phyloP scores from a whole-genome alignment of 2,888 invertebrate genomes.

The Mesopsocus fuscifrons region DNA sequence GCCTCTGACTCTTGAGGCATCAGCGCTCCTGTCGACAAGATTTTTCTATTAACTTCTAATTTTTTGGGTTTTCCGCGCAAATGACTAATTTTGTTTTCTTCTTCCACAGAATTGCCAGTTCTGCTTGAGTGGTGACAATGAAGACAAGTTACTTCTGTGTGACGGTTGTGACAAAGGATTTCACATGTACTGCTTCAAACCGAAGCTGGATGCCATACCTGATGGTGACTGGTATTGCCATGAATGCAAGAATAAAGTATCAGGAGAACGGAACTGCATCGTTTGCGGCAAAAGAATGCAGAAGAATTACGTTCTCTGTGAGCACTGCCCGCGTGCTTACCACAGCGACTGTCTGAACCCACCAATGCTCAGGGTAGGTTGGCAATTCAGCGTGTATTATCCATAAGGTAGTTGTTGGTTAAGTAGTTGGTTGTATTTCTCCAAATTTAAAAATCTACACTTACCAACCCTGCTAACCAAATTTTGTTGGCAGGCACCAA shows the following conservation, averaged over 20 bases:
- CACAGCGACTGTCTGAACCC: slow-evolving; percentile 89
- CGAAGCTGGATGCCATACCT: slow-evolving; percentile 88
- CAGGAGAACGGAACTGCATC: slow-evolving; percentile 82
- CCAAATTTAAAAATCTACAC: slow-evolving; percentile 9
- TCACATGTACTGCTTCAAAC: slow-evolving; percentile 97
- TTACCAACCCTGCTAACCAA: too few relatives aligned
- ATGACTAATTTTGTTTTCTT: slow-evolving; percentile 9
- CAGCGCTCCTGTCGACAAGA: too few relatives aligned
- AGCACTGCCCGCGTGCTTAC: slow-evolving; percentile 77
- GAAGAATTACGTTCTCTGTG: slow-evolving; percentile 64
- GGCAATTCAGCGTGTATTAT: too few relatives aligned
- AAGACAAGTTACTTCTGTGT: slow-evolving; percentile 83
- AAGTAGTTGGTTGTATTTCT: slow-evolving; percentile 4
- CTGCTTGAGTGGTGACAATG: slow-evolving; percentile 89
- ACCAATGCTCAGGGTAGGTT: slow-evolving; percentile 47
- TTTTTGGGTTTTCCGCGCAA: too few relatives aligned
- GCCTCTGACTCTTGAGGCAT: too few relatives aligned
- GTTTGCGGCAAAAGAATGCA: slow-evolving; percentile 66
- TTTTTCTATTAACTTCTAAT: too few relatives aligned
- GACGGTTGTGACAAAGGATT: slow-evolving; percentile 98
- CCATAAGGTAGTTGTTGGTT: too few relatives aligned
- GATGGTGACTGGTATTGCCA: slow-evolving; percentile 98
- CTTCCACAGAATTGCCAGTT: slow-evolving; percentile 83
- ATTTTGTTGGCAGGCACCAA: slow-evolving; percentile 37
- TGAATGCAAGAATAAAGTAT: slow-evolving; percentile 85